Evolutionary conservation across 2,888 invertebrate species (phyloP).

Genomic region (Julus scanicus): DNA sequence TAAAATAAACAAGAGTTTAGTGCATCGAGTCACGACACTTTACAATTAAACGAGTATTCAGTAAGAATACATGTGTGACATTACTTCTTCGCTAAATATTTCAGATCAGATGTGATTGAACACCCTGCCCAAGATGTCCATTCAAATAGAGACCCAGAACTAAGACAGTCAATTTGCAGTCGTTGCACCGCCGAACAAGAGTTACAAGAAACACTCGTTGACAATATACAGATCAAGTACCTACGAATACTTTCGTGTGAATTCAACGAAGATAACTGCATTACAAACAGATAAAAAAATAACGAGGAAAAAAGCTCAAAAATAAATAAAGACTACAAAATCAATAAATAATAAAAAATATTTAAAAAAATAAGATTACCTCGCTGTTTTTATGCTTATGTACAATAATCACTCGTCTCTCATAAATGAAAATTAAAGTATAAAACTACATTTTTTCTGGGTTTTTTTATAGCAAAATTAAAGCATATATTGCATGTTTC

Average conservation of each 20-base stretch:
- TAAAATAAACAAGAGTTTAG: no score
- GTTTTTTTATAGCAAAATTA: no score
- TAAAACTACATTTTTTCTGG: background rate
- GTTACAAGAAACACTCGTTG: background rate
- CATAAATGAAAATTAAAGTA: background rate
- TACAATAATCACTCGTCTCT: background rate
- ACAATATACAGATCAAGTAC: conserved; percentile 33
- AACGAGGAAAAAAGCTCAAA: background rate
- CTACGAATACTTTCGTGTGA: background rate
- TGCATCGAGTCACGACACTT: background rate
- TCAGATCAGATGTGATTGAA: conserved; percentile 7
- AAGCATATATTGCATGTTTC: no score
- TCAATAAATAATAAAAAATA: background rate
- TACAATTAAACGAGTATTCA: background rate
- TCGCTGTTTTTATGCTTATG: background rate
- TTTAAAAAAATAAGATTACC: background rate
- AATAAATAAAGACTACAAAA: background rate
- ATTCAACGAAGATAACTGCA: background rate
- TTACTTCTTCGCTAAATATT: conserved; percentile 7
- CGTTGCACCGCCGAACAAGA: conserved; percentile 1
- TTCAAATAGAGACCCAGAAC: background rate
- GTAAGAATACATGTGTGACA: background rate
- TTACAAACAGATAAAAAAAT: background rate
- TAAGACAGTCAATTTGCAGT: background rate
- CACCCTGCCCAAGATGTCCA: background rate